These are phyloP conservation scores for Bubo bubo DNA, from an alignment of 2,113 vertebrate species.

Conservation along the genomic window DNA sequence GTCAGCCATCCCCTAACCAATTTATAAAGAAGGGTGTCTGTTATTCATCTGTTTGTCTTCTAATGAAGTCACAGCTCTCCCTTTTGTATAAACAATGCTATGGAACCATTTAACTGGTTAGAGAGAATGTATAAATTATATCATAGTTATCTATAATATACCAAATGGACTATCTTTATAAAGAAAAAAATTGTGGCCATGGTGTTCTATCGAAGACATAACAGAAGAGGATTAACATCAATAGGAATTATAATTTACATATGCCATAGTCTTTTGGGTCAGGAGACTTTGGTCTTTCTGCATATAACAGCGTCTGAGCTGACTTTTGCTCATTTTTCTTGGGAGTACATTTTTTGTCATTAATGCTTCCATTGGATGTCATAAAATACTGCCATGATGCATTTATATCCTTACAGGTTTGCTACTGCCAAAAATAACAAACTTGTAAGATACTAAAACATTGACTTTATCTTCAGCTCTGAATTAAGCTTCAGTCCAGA, in stretches of 20 bases:
- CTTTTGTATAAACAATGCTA: not conserved
- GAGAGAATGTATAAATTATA: not conserved
- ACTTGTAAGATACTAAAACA: not conserved
- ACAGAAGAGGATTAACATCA: not conserved
- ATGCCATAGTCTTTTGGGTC: not conserved
- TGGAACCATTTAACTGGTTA: not conserved
- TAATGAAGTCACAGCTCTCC: not conserved
- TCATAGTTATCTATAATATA: not conserved
- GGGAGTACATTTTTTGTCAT: not conserved
- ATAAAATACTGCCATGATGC: not conserved
- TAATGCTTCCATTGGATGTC: not conserved
- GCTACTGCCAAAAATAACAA: conserved; percentile 21
- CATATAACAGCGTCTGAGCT: not conserved
- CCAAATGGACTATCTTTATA: not conserved
- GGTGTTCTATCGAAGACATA: not conserved
- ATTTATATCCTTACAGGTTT: conserved; percentile 5
- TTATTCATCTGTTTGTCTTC: not conserved
- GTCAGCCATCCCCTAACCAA: not conserved
- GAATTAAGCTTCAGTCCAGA: conserved; percentile 3
- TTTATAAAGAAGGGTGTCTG: not conserved
- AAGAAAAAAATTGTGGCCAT: not conserved
- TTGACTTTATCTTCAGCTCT: conserved; percentile 19
- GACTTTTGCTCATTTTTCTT: not conserved
- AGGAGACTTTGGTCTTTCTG: not conserved
- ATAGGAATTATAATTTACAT: not conserved